A percentile compares a stretch with the other conserved stretches of the same genome.
Conservation (phyloP, 1,140 invertebrate genomes). For the Pantala flavescens region DNA sequence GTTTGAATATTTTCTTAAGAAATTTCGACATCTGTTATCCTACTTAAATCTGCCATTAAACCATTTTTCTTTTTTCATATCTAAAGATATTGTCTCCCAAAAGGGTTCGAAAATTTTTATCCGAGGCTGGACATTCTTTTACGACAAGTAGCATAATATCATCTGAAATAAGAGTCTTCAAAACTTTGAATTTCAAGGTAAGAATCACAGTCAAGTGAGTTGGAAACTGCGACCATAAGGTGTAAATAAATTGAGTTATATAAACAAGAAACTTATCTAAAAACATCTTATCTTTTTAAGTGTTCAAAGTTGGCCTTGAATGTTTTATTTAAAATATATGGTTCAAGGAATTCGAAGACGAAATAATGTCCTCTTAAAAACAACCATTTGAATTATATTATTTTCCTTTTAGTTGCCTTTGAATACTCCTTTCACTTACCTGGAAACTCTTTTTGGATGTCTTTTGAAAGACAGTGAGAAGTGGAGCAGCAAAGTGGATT, state of each 20-base stretch:
- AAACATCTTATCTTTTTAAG: neutral
- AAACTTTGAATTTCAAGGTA: neutral
- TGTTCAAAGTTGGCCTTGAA: neutral
- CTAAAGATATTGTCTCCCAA: neutral
- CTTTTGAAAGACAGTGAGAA: neutral
- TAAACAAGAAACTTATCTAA: neutral
- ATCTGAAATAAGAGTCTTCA: neutral
- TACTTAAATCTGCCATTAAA: no score
- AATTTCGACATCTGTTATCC: no score
- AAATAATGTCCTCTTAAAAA: neutral
- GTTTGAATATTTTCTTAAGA: no score
- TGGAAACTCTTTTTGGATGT: neutral
- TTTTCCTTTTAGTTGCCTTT: neutral
- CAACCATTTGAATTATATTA: neutral
- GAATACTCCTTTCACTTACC: neutral
- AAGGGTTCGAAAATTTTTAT: neutral
- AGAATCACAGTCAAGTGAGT: neutral
- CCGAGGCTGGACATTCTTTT: neutral
- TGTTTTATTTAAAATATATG: neutral
- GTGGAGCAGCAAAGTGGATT: neutral
- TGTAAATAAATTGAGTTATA: neutral
- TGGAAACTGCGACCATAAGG: neutral
- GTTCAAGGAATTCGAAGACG: neutral
- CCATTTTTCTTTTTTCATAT: neutral
- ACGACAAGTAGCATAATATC: neutral